Base-by-base conservation (phyloP, 2,888 invertebrate species). In the Chloroclysta siterata region DNA sequence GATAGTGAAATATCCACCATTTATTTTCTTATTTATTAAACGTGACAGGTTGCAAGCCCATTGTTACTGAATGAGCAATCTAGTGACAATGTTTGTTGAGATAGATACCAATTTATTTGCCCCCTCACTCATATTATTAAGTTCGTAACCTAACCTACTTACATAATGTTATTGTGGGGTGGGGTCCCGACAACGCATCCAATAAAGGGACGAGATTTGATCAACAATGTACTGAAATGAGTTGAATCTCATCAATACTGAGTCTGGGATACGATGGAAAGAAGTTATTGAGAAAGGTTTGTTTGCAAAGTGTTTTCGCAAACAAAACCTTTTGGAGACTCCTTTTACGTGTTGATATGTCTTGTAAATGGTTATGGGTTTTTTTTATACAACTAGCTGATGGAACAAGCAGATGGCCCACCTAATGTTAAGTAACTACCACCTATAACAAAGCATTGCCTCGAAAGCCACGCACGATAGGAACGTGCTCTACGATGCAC, bases 151-250 rank as follows among this genome's bases (percentile, higher is more conserved):
- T 52, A 39, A 39, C 36, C 36, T 39, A 39, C 55, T 15, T 54
- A 55, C 52, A 55, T 64, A 60, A 60, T 64, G 48, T 52, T 64
- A 64, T 64, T 53, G 57, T 57, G 47, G 52, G 41, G 36, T 41
- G 15, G 14, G 56, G 46, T 52, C 46, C 53, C 53, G 14, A 42
- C 59, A 64, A 47, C 54, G 51, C 59, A 64, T 56, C 60, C 56
- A 60, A 60, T 60, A 50, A 57, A 60, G 66, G 63, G 46, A 59
- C 61, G 62, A 63, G 65, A 65, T 71, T 63, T 65, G 60, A 72
- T 72, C 63, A 68, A 61, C 68, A 72, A 73, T 69, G 55, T 76
- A 77, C 74, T 77, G 67, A 71, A 75, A 74, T 77, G 60, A 68
- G 60, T 59, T 67, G 48, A 69, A 65, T 65, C 66, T 51, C 59